Evolutionary conservation across 1,140 invertebrate species (phyloP).

Genomic region (Drosophila kurseongensis): DNA sequence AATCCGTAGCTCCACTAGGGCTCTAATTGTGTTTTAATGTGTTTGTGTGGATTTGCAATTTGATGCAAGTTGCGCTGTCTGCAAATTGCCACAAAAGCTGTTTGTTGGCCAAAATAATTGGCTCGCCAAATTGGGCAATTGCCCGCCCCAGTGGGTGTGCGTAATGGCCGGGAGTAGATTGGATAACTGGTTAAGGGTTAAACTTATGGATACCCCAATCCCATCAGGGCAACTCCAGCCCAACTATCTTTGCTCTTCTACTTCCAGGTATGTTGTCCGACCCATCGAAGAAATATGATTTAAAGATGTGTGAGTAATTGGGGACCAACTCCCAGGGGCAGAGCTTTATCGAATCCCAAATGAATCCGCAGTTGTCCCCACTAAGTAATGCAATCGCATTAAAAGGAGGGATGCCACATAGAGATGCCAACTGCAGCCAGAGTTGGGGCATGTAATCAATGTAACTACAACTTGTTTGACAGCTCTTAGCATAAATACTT

Average conservation of each 20-base stretch:
- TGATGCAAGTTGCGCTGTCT: constrained; percentile 43
- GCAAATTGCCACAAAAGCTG: constrained; percentile 59
- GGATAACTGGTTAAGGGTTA: constrained; percentile 52
- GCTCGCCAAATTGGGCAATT: constrained; percentile 59
- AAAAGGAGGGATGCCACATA: constrained; percentile 29
- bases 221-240: neutral
- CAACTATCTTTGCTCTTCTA: no score
- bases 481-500: constrained; percentile 83
- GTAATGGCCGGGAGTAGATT: constrained; percentile 29
- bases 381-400: constrained; percentile 72
- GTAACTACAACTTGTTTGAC: constrained; percentile 82
- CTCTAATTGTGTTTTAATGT: constrained; percentile 71
- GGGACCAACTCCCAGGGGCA: neutral
- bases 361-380: constrained; percentile 34
- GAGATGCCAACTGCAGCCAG: constrained; percentile 6
- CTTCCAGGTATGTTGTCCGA: constrained; percentile 33
- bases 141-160: constrained; percentile 49
- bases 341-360: constrained; percentile 47
- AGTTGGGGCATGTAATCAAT: constrained; percentile 69
- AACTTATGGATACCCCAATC: neutral
- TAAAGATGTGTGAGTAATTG: constrained; percentile 34
- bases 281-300: constrained; percentile 13
- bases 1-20: neutral
- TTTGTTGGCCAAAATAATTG: constrained; percentile 71
- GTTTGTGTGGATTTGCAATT: constrained; percentile 48